These are phyloP conservation scores for Idaea biselata DNA, from an alignment of 2,888 invertebrate species.

Conservation along the genomic window DNA sequence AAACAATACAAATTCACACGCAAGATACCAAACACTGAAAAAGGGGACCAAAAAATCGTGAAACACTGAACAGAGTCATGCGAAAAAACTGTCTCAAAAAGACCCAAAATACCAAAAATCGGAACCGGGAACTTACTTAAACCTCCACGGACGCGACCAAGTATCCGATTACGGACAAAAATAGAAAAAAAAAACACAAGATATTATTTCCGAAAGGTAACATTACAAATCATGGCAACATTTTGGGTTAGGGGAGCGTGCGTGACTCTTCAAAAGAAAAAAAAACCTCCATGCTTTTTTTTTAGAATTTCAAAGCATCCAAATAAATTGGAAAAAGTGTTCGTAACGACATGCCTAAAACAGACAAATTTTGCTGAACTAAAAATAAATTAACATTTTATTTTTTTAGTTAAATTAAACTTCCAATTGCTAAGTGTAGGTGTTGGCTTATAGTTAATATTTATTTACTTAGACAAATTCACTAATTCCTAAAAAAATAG, in stretches of 20 bases:
- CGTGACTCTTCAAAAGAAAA: constrained; percentile 23
- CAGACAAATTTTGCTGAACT: constrained; percentile 21
- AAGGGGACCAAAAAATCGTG: constrained; percentile 8
- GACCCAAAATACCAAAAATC: constrained; percentile 22
- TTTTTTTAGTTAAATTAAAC: constrained; percentile 19
- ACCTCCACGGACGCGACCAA: constrained; percentile 76
- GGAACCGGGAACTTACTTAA: constrained; percentile 67
- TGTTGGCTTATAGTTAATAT: constrained; percentile 26
- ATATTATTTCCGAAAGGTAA: constrained; percentile 63
- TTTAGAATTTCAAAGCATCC: constrained; percentile 22
- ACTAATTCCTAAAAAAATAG: neutral
- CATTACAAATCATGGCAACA: constrained; percentile 32
- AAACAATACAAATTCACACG: constrained; percentile 21
- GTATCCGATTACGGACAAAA: constrained; percentile 77
- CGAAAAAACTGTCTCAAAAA: constrained; percentile 5
- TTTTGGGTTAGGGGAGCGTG: constrained; percentile 23
- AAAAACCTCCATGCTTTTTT: constrained; percentile 26
- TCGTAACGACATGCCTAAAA: constrained; percentile 30
- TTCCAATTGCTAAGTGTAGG: constrained; percentile 17
- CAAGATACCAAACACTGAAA: constrained; percentile 7
- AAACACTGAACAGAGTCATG: constrained; percentile 6
- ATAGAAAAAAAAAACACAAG: constrained; percentile 61
- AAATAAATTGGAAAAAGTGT: constrained; percentile 16
- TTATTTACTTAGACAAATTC: neutral
- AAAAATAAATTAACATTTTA: constrained; percentile 19